phyloP scores from a whole-genome alignment of 2,888 invertebrate genomes.

The Formica aserva region DNA sequence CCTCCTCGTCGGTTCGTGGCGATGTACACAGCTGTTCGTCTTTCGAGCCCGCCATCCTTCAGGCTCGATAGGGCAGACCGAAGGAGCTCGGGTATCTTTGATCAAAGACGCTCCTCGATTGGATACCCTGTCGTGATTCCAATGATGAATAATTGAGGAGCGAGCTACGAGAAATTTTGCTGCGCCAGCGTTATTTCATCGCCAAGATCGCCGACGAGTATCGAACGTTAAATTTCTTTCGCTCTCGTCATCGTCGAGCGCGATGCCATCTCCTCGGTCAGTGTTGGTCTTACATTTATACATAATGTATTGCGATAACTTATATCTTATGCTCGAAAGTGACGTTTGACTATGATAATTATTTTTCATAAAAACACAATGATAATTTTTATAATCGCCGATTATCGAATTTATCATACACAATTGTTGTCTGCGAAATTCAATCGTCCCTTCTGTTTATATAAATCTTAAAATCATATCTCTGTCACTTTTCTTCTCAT shows the following conservation, averaged over 20 bases:
- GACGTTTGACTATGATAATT: not conserved
- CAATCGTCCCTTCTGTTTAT: not conserved
- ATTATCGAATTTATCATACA: not conserved
- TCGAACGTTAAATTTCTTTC: constrained; percentile 46
- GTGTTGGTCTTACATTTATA: not conserved
- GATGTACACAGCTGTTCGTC: not conserved
- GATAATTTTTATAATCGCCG: not conserved
- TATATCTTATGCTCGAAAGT: not conserved
- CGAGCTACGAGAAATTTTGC: constrained; percentile 57
- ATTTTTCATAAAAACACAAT: not conserved
- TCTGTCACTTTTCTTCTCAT: not conserved
- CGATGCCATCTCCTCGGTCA: not conserved
- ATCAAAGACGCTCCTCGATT: constrained; percentile 77
- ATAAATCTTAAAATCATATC: constrained; percentile 29
- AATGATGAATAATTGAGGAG: constrained; percentile 78
- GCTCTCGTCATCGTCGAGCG: not conserved
- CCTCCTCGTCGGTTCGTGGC: constrained; percentile 11
- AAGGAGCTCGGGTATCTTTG: constrained; percentile 67
- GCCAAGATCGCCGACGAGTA: not conserved
- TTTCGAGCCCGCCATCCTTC: constrained; percentile 15
- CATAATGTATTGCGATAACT: not conserved
- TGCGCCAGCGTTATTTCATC: constrained; percentile 48
- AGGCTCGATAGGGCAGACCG: constrained; percentile 47
- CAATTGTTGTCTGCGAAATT: not conserved
- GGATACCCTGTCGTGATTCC: constrained; percentile 70